Conservation (phyloP, 2,888 invertebrate genomes). For the Trichogramma dendrolimi region DNA sequence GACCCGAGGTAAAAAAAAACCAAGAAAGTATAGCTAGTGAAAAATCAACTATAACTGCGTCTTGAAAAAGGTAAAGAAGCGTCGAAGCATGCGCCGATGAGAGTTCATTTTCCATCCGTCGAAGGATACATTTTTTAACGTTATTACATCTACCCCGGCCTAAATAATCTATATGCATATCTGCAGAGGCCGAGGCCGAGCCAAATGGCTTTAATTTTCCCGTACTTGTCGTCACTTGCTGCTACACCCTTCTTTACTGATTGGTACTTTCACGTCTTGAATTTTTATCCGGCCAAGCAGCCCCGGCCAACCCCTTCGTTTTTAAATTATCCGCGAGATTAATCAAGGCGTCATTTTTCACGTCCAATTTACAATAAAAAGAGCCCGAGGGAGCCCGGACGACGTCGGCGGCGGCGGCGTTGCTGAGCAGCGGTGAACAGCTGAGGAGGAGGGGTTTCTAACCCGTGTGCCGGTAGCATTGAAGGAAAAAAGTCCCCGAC, state of each 20-base stretch:
- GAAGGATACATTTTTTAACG: constrained; percentile 50
- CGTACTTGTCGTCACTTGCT: constrained; percentile 25
- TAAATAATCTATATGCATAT: constrained; percentile 6
- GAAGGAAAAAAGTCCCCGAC: not conserved
- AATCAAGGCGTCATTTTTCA: constrained; percentile 54
- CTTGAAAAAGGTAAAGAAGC: constrained; percentile 25
- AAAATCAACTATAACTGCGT: too few species aligned
- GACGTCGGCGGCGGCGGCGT: not conserved
- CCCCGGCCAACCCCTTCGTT: constrained; percentile 48
- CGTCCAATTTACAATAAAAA: constrained; percentile 54
- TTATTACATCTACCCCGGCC: constrained; percentile 39
- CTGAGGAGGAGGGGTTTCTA: not conserved
- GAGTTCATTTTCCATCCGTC: constrained; percentile 38
- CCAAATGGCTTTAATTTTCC: not conserved
- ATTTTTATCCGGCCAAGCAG: constrained; percentile 47
- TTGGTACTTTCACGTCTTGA: constrained; percentile 53
- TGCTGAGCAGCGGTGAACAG: not conserved
- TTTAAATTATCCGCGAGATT: constrained; percentile 54
- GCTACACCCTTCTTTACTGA: constrained; percentile 41
- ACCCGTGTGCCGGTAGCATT: not conserved
- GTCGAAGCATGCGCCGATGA: constrained; percentile 47
- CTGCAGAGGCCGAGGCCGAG: not conserved
- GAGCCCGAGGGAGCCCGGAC: constrained; percentile 21
- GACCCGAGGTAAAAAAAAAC: too few species aligned
- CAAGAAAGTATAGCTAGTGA: too few species aligned